Evolutionary conservation across 2,888 invertebrate genomes (phyloP).

Genomic region (Malacosoma neustria): DNA sequence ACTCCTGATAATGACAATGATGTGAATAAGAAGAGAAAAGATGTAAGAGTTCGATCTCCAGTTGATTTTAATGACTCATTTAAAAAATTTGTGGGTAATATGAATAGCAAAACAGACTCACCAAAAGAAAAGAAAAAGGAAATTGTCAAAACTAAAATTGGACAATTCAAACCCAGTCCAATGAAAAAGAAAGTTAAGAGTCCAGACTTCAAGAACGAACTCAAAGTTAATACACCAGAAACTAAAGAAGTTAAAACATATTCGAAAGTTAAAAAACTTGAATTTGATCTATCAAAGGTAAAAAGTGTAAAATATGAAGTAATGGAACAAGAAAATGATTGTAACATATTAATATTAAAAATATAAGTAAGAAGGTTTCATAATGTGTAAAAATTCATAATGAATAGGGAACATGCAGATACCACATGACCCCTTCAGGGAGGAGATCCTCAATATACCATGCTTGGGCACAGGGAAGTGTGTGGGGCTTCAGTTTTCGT

Average conservation of each 20-base stretch:
- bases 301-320: conserved; percentile 39
- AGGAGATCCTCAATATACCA: too few relatives aligned
- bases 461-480: too few relatives aligned
- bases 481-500: too few relatives aligned
- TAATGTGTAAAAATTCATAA: too few relatives aligned
- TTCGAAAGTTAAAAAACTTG: background rate
- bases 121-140: conserved; percentile 17
- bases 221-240: conserved; percentile 3
- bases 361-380: conserved; percentile 20
- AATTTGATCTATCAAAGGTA: background rate
- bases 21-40: background rate
- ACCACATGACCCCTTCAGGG: too few relatives aligned
- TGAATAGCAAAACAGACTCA: conserved; percentile 10
- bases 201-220: conserved; percentile 2
- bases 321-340: conserved; percentile 49
- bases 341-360: conserved; percentile 57
- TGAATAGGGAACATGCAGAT: too few relatives aligned
- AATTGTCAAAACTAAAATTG: conserved; percentile 39
- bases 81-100: conserved; percentile 39
- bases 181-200: conserved; percentile 9
- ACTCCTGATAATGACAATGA: background rate
- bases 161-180: conserved; percentile 33
- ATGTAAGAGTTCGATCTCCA: background rate
- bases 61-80: conserved; percentile 40
- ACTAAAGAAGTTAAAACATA: conserved; percentile 13